These are phyloP conservation scores for Melanostoma scalare DNA, from an alignment of 2,888 invertebrate genomes.

Conservation along the genomic window DNA sequence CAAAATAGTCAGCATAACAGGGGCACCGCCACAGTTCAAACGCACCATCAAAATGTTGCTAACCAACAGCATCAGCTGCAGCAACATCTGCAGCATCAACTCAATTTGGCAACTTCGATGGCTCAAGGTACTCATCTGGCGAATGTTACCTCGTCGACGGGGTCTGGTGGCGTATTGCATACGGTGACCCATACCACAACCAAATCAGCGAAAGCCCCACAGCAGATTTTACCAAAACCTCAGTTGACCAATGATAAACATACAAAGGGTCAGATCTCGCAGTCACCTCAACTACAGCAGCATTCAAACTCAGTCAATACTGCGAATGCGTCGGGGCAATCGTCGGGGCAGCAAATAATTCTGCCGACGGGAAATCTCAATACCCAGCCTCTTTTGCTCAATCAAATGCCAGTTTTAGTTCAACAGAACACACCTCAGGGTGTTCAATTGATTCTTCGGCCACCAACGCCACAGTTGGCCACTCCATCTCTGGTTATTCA, in stretches of 20 bases:
- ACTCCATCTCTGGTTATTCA: slow-evolving; percentile 82
- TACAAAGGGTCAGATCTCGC: slow-evolving; percentile 78
- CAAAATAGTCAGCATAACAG: slow-evolving; percentile 74
- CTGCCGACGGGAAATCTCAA: slow-evolving; percentile 78
- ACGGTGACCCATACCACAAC: slow-evolving; percentile 61
- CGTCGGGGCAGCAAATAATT: slow-evolving; percentile 77
- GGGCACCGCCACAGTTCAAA: slow-evolving; percentile 76
- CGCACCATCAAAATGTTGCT: slow-evolving; percentile 61
- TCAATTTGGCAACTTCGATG: slow-evolving; percentile 67
- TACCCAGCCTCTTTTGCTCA: slow-evolving; percentile 80
- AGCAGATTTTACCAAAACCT: slow-evolving; percentile 86
- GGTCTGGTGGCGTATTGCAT: slow-evolving; percentile 54
- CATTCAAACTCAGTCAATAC: slow-evolving; percentile 70
- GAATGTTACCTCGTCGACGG: slow-evolving; percentile 49
- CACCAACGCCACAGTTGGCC: slow-evolving; percentile 84
- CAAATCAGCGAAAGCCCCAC: slow-evolving; percentile 82
- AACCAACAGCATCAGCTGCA: slow-evolving; percentile 62
- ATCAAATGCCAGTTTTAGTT: slow-evolving; percentile 84
- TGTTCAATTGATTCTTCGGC: slow-evolving; percentile 88
- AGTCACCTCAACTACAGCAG: slow-evolving; percentile 79
- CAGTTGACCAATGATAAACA: slow-evolving; percentile 75
- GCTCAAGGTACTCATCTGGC: slow-evolving; percentile 55
- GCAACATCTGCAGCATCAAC: slow-evolving; percentile 67
- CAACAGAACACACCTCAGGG: slow-evolving; percentile 86
- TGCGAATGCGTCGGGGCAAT: slow-evolving; percentile 53